A percentile compares a stretch with the other conserved stretches of the same genome.
Evolutionary conservation across 2,113 vertebrate species (phyloP).

Genomic region (Scomber japonicus): DNA sequence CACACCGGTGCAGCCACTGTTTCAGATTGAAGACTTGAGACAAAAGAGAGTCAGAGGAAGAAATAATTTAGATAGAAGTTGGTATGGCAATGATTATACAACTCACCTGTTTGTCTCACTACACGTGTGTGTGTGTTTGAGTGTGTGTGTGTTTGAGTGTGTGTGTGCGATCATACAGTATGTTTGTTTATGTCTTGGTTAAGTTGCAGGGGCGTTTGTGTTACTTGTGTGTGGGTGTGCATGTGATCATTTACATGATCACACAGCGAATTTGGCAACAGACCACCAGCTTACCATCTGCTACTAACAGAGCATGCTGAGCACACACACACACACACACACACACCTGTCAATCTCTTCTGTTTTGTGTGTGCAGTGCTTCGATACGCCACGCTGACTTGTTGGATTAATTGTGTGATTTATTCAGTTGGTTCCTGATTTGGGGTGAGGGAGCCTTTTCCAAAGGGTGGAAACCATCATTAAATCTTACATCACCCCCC

Average conservation of each 20-base stretch:
- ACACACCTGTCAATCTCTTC: constrained; percentile 60
- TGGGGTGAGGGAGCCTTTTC: constrained; percentile 56
- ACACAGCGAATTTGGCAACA: constrained; percentile 74
- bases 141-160: constrained; percentile 1
- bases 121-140: constrained; percentile 20
- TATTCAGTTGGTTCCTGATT: constrained; percentile 70
- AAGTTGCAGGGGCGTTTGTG: constrained; percentile 40
- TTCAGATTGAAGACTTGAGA: constrained; percentile 53
- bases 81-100: background rate
- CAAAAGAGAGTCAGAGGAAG: constrained; percentile 14
- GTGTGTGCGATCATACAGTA: background rate
- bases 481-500: constrained; percentile 73
- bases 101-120: constrained; percentile 53
- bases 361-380: constrained; percentile 42
- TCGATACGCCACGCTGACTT: constrained; percentile 59
- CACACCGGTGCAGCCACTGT: constrained; percentile 39
- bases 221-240: constrained; percentile 55
- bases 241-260: constrained; percentile 76
- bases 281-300: constrained; percentile 75
- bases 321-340: constrained; percentile 22
- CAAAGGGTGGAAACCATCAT: constrained; percentile 68
- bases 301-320: constrained; percentile 59
- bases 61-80: constrained; percentile 23
- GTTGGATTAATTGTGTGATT: constrained; percentile 71
- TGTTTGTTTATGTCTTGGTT: constrained; percentile 44